Conservation (phyloP, 2,888 invertebrate species). For the Andrena flavipes region DNA sequence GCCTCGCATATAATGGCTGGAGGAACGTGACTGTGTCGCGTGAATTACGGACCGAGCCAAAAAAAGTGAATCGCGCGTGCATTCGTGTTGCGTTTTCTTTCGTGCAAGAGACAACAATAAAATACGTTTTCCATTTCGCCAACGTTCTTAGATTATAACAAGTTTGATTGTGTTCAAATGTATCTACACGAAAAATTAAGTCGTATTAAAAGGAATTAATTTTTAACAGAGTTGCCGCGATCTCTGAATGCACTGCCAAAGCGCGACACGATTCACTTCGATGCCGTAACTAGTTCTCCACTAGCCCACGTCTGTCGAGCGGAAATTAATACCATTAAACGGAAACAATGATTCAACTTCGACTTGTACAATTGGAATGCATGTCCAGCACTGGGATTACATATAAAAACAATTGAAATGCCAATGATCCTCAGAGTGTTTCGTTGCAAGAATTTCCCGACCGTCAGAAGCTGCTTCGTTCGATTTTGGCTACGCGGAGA, state of each 20-base stretch:
- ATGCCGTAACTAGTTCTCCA: constrained; percentile 43
- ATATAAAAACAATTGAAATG: constrained; percentile 73
- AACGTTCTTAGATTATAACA: constrained; percentile 26
- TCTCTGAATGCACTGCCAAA: constrained; percentile 50
- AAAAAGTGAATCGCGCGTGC: constrained; percentile 52
- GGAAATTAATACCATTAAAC: constrained; percentile 62
- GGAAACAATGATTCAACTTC: constrained; percentile 59
- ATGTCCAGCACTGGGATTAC: constrained; percentile 71
- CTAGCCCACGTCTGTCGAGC: constrained; percentile 59
- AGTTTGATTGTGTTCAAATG: constrained; percentile 14
- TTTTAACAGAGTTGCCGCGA: constrained; percentile 21
- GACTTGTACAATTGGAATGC: constrained; percentile 74
- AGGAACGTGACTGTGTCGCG: constrained; percentile 41
- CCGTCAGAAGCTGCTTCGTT: constrained; percentile 55
- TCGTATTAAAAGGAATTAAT: constrained; percentile 1
- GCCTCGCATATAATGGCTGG: constrained; percentile 29
- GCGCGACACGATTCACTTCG: constrained; percentile 53
- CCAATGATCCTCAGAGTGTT: constrained; percentile 72
- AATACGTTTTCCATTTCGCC: constrained; percentile 42
- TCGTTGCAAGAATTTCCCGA: constrained; percentile 73
- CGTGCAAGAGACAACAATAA: constrained; percentile 26
- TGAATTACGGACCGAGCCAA: constrained; percentile 44
- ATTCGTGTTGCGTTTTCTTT: constrained; percentile 39
- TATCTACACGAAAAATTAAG: constrained; percentile 23
- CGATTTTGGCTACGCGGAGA: constrained; percentile 38